These are phyloP conservation scores for Polietes domitor DNA, from an alignment of 2,888 invertebrate species.

Conservation along the genomic window DNA sequence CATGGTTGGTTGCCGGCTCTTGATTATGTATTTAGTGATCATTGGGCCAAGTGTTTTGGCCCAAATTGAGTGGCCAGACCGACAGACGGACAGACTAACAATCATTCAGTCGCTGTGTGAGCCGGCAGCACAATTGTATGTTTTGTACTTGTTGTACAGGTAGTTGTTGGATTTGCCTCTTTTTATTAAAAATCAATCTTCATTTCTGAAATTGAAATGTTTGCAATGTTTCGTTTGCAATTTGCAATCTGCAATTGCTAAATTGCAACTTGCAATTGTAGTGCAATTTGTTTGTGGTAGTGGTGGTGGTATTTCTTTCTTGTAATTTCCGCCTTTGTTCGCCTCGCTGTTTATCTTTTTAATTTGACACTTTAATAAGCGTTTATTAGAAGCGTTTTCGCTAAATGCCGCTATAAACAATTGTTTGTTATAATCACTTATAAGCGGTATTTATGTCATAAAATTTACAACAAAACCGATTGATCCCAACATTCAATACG, in stretches of 20 bases:
- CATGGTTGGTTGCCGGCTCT: not conserved
- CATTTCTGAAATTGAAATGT: constrained; percentile 39
- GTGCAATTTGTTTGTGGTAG: not conserved
- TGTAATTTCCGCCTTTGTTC: constrained; percentile 21
- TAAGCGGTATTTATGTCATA: constrained; percentile 2
- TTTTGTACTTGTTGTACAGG: constrained; percentile 18
- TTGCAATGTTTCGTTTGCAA: constrained; percentile 17
- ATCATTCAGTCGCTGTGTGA: not conserved
- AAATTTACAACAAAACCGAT: constrained; percentile 2
- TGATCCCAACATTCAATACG: not conserved
- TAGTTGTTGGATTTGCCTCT: constrained; percentile 35
- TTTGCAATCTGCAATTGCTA: not conserved
- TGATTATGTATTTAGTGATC: constrained; percentile 29
- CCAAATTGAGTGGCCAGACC: not conserved
- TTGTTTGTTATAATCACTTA: not conserved
- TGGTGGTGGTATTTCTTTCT: not conserved
- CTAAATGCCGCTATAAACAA: constrained; percentile 20
- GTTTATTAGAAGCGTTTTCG: not conserved
- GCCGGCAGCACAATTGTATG: constrained; percentile 36
- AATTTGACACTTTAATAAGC: constrained; percentile 38
- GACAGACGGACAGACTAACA: constrained; percentile 7
- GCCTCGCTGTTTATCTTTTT: constrained; percentile 32
- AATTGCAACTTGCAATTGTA: not conserved
- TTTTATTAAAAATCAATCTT: constrained; percentile 46
- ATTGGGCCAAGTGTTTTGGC: not conserved